Percentiles rank a stretch among this genome's conserved stretches.
Evolutionary conservation across 92 coral and sea anemone genomes (phyloP).

Genomic region (Pocillopora meandrina): DNA sequence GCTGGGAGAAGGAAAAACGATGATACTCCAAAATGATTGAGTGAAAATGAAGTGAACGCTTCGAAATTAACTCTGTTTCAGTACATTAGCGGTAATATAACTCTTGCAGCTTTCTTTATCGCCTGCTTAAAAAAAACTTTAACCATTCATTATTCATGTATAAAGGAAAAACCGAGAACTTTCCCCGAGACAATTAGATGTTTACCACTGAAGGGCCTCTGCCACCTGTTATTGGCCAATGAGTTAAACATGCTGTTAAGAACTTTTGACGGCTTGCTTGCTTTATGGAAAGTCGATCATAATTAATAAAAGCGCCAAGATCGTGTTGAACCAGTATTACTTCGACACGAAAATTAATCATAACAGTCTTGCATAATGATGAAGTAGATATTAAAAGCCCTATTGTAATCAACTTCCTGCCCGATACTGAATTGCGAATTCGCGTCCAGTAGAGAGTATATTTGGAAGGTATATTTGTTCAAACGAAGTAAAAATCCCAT

Average conservation of each 20-base stretch:
- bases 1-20: no score
- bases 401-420: no score
- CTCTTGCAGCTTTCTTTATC: no score
- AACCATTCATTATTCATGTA: conserved; percentile 8
- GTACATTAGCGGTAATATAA: no score
- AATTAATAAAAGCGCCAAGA: conserved; percentile 3
- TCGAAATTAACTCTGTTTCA: no score
- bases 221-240: conserved; percentile 8
- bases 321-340: background rate
- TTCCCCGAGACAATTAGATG: background rate
- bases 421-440: no score
- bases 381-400: background rate
- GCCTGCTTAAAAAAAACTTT: background rate
- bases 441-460: no score
- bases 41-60: no score
- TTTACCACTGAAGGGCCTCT: background rate
- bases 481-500: no score
- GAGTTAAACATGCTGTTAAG: background rate
- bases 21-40: no score
- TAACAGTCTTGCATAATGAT: background rate
- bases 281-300: background rate
- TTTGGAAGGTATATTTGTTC: no score
- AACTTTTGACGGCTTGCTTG: conserved; percentile 1
- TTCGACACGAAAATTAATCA: conserved; percentile 4
- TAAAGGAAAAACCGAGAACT: background rate